A percentile compares a stretch with the other conserved stretches of the same genome.
Conservation (phyloP, 1,140 invertebrate genomes). For the Pararge aegeria region DNA sequence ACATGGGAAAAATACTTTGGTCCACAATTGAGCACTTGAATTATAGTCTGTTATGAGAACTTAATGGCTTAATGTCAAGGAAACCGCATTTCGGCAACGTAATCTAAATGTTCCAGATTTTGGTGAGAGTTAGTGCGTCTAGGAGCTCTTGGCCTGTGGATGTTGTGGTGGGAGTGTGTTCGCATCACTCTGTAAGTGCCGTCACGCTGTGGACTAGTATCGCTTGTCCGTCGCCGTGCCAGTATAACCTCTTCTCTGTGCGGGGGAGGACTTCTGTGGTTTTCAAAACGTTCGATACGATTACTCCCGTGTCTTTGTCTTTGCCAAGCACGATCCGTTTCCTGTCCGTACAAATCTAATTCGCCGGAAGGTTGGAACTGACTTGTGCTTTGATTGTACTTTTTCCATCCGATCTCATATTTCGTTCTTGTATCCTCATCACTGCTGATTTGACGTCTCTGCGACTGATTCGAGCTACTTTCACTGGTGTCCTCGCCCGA, state of each 20-base stretch:
- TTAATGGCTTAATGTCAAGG: conserved; percentile 68
- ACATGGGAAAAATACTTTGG: conserved; percentile 57
- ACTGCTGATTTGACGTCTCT: conserved; percentile 81
- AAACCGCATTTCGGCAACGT: conserved; percentile 82
- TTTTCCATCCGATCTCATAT: conserved; percentile 86
- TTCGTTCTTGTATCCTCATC: conserved; percentile 79
- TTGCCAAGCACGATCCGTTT: conserved; percentile 77
- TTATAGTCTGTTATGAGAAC: conserved; percentile 44
- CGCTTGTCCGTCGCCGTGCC: conserved; percentile 58
- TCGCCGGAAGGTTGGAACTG: conserved; percentile 82
- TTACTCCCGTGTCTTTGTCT: conserved; percentile 72
- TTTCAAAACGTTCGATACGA: conserved; percentile 51
- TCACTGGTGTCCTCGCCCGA: conserved; percentile 90
- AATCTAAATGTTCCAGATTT: conserved; percentile 80
- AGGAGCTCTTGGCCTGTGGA: conserved; percentile 66
- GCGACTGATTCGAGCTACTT: conserved; percentile 86
- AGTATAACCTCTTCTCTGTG: conserved; percentile 53
- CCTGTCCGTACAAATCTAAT: conserved; percentile 80
- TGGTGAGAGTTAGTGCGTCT: conserved; percentile 77
- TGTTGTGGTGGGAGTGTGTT: conserved; percentile 79
- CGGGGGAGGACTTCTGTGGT: conserved; percentile 53
- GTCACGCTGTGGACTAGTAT: conserved; percentile 51
- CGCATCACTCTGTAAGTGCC: conserved; percentile 64
- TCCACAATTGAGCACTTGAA: conserved; percentile 73
- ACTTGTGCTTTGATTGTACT: conserved; percentile 81